These are phyloP conservation scores for Cotesia chilonis DNA, from an alignment of 1,140 invertebrate genomes.

Conservation along the genomic window DNA sequence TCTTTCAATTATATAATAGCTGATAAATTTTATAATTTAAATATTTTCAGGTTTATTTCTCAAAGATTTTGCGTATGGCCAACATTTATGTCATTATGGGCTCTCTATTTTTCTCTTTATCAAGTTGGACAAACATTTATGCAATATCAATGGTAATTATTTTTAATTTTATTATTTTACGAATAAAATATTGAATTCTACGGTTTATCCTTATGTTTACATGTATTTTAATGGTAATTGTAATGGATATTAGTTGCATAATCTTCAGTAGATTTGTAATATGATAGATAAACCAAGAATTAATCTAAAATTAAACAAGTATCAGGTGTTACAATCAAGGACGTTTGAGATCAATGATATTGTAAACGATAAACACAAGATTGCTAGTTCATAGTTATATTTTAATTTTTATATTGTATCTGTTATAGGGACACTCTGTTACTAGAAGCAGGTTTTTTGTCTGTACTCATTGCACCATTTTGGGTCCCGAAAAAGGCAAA, in stretches of 20 bases:
- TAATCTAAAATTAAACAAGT: conserved; percentile 9
- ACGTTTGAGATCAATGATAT: conserved; percentile 23
- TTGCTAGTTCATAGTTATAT: not conserved
- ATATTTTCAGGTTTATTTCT: conserved; percentile 70
- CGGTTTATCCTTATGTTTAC: conserved; percentile 6
- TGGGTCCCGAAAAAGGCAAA: conserved; percentile 60
- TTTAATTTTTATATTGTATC: not conserved
- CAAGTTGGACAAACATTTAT: conserved; percentile 83
- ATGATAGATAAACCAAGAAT: conserved; percentile 35
- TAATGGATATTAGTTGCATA: conserved; percentile 37
- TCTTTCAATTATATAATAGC: not conserved
- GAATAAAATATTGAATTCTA: not conserved
- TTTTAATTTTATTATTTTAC: not conserved
- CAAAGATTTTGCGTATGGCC: conserved; percentile 71
- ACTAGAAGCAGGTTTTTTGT: conserved; percentile 81
- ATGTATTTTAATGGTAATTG: conserved; percentile 4
- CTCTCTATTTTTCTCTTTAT: conserved; percentile 79
- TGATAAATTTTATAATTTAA: conserved; percentile 28
- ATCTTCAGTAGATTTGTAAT: conserved; percentile 35
- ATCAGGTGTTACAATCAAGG: conserved; percentile 31
- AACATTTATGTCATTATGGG: conserved; percentile 76
- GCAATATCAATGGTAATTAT: conserved; percentile 78
- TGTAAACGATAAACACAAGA: not conserved
- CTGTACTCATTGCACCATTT: conserved; percentile 76
- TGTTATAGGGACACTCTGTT: conserved; percentile 78